Evolutionary conservation across 2,888 invertebrate species (phyloP).

Genomic region (Diabrotica balteata): DNA sequence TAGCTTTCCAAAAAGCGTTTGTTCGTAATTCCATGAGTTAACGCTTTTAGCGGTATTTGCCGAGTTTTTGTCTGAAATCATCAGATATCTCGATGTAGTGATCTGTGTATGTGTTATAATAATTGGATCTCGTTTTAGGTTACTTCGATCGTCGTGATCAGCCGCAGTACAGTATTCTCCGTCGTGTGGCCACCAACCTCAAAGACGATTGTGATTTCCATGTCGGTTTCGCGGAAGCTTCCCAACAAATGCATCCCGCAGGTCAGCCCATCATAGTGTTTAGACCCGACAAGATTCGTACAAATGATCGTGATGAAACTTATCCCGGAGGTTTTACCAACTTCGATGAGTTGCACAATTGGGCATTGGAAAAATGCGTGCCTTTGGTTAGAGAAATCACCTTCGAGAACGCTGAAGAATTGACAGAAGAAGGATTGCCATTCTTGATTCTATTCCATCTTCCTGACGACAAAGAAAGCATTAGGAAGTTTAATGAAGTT

Average conservation of each 20-base stretch:
- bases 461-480: slow-evolving; percentile 80
- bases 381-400: slow-evolving; percentile 98
- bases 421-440: slow-evolving; percentile 97
- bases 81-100: too few species aligned
- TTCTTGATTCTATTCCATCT: slow-evolving; percentile 96
- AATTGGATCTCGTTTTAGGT: slow-evolving; percentile 44
- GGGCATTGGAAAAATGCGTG: slow-evolving; percentile 93
- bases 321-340: slow-evolving; percentile 73
- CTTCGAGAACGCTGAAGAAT: slow-evolving; percentile 98
- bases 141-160: slow-evolving; percentile 86
- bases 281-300: slow-evolving; percentile 75
- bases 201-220: slow-evolving; percentile 97
- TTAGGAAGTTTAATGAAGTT: slow-evolving; percentile 85
- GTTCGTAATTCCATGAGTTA: too few species aligned
- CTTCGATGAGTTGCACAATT: slow-evolving; percentile 86
- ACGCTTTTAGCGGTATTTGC: too few species aligned
- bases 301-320: slow-evolving; percentile 84
- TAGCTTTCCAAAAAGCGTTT: too few species aligned
- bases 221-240: slow-evolving; percentile 86
- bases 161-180: slow-evolving; percentile 80
- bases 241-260: slow-evolving; percentile 84
- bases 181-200: slow-evolving; percentile 83
- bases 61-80: too few species aligned
- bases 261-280: slow-evolving; percentile 85
- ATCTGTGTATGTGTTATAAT: too few species aligned